These are phyloP conservation scores for Heterotilapia buettikoferi DNA, from an alignment of 2,113 vertebrate species.

Conservation along the genomic window DNA sequence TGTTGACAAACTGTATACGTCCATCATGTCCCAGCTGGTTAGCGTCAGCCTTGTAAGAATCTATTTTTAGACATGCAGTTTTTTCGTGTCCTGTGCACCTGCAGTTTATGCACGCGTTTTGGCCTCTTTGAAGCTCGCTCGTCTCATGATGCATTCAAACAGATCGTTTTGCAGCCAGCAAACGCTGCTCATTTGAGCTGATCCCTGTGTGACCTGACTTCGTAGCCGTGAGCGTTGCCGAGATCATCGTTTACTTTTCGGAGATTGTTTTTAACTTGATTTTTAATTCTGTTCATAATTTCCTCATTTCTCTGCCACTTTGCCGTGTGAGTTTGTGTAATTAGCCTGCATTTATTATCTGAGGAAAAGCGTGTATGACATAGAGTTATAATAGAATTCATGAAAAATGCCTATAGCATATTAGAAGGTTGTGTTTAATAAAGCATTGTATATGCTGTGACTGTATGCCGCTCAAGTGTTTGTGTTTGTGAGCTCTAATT, in stretches of 20 bases:
- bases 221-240: neutral
- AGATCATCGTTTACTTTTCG: neutral
- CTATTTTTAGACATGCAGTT: neutral
- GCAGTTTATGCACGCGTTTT: conserved; percentile 13
- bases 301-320: neutral
- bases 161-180: neutral
- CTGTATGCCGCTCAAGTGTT: neutral
- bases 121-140: conserved; percentile 17
- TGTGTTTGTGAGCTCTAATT: neutral
- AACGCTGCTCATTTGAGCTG: neutral
- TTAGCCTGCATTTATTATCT: neutral
- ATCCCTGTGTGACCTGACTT: neutral
- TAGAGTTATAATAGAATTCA: neutral
- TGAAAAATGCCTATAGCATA: neutral
- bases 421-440: neutral
- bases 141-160: neutral
- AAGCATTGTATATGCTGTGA: neutral
- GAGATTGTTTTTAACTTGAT: neutral
- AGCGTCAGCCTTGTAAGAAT: neutral
- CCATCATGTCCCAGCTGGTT: conserved; percentile 11
- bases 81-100: conserved; percentile 23
- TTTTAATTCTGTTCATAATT: neutral
- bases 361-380: neutral
- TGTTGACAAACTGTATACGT: neutral
- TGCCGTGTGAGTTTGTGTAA: neutral